Percentiles rank a stretch among this genome's conserved stretches.
phyloP scores from a whole-genome alignment of 2,797 vertebrate genomes.

The Coregonus suidteri region DNA sequence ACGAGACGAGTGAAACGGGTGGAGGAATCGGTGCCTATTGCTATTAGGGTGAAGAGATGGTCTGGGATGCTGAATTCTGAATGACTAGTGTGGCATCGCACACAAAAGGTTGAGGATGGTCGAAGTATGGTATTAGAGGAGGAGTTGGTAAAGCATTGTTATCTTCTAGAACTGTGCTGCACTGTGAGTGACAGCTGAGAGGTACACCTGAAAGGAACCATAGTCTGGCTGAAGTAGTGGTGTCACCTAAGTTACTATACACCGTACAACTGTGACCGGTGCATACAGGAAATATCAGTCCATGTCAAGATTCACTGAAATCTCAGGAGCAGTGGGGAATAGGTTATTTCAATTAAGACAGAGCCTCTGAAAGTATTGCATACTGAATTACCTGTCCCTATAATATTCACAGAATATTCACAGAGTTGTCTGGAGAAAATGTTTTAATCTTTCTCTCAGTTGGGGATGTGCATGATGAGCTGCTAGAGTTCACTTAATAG shows the following conservation, averaged over 20 bases:
- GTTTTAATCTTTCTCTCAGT: background rate
- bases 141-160: too few relatives aligned
- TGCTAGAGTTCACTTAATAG: background rate
- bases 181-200: background rate
- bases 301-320: background rate
- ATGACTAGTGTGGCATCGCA: constrained; percentile 31
- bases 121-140: too few relatives aligned
- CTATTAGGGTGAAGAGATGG: constrained; percentile 11
- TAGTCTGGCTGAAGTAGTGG: background rate
- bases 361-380: background rate
- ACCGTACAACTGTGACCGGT: background rate
- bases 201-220: background rate
- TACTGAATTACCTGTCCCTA: background rate
- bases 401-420: background rate
- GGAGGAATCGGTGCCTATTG: constrained; percentile 12
- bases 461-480: background rate
- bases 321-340: background rate
- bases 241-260: constrained; percentile 12
- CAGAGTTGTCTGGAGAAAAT: background rate
- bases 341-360: background rate
- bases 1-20: constrained; percentile 40
- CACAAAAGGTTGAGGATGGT: constrained; percentile 14
- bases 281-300: background rate
- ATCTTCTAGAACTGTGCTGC: too few relatives aligned
- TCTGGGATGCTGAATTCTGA: constrained; percentile 10